Evolutionary conservation across 2,113 vertebrate species (phyloP).

Genomic region (Coptodon rendalli): DNA sequence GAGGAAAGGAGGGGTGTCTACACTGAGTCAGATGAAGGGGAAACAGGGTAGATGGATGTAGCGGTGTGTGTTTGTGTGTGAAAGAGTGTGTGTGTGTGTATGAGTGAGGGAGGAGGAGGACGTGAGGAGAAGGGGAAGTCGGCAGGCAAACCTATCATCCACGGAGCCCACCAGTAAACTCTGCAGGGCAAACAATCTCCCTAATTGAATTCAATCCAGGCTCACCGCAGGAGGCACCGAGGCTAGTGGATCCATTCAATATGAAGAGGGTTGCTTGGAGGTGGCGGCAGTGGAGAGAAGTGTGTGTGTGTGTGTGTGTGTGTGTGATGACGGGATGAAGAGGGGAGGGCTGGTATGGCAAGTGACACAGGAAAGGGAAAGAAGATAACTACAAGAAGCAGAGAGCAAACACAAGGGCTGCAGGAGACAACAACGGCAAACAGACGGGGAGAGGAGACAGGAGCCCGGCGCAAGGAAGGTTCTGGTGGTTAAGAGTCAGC

Average conservation of each 20-base stretch:
- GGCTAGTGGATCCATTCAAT: slow-evolving; percentile 36
- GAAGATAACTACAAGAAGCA: slow-evolving; percentile 3
- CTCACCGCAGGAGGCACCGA: slow-evolving; percentile 34
- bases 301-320: background rate
- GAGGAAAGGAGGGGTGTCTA: background rate
- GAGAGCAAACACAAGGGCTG: slow-evolving; percentile 1
- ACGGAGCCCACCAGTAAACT: slow-evolving; percentile 45
- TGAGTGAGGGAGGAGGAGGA: background rate
- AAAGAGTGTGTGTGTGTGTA: background rate
- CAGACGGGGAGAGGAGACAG: background rate
- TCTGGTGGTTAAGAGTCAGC: background rate
- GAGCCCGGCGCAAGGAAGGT: background rate
- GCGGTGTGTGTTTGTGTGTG: background rate
- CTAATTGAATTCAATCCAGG: slow-evolving; percentile 66
- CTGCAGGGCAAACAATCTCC: slow-evolving; percentile 61
- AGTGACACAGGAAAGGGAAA: background rate
- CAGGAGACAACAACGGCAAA: background rate
- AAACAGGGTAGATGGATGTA: background rate
- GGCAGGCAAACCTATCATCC: slow-evolving; percentile 37
- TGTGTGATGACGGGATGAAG: background rate
- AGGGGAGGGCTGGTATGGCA: slow-evolving; percentile 9
- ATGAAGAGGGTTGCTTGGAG: background rate
- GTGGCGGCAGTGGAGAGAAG: background rate
- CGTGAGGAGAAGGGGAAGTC: background rate
- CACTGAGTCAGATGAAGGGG: background rate